phyloP scores from a whole-genome alignment of 2,888 invertebrate genomes.

The Dascillus cervinus region DNA sequence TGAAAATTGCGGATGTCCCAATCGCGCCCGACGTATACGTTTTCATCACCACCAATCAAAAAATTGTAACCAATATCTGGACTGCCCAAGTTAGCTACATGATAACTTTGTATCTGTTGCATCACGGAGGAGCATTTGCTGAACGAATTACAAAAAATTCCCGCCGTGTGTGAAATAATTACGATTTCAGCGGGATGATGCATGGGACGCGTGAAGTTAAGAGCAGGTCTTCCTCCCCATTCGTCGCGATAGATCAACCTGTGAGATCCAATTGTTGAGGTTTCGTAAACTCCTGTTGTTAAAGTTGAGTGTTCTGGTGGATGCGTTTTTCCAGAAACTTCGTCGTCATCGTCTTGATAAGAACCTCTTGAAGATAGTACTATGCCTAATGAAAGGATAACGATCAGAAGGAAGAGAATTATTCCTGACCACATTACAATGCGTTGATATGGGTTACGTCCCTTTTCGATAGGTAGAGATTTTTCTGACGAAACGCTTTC shows the following conservation, averaged over 20 bases:
- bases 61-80: constrained; percentile 46
- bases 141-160: constrained; percentile 39
- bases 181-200: constrained; percentile 42
- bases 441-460: background rate
- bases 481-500: background rate
- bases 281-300: background rate
- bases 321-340: background rate
- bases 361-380: too few species aligned
- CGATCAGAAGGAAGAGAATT: background rate
- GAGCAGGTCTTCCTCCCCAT: constrained; percentile 36
- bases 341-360: too few species aligned
- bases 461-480: background rate
- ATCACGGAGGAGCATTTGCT: constrained; percentile 42
- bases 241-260: constrained; percentile 24
- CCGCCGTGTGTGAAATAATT: constrained; percentile 47
- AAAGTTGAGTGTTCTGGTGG: background rate
- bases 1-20: constrained; percentile 49
- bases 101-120: constrained; percentile 42
- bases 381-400: too few species aligned
- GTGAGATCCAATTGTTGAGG: background rate
- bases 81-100: constrained; percentile 38
- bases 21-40: constrained; percentile 47
- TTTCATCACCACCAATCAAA: constrained; percentile 50
- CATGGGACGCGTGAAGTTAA: constrained; percentile 37
- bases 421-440: background rate